phyloP scores from a whole-genome alignment of 2,888 invertebrate genomes.

The Meghimatium bilineatum region DNA sequence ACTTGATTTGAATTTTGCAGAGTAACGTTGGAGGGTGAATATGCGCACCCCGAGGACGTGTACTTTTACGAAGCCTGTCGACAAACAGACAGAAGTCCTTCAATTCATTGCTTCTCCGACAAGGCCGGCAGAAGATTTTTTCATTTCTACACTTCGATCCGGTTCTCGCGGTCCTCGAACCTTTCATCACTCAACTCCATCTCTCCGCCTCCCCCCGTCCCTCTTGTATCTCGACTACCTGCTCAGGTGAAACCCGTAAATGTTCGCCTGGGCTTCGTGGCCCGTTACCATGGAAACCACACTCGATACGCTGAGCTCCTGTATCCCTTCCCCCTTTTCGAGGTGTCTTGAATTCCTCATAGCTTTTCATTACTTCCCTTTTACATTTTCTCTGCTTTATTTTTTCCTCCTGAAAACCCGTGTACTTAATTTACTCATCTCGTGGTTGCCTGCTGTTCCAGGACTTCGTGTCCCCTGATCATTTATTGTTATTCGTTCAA shows the following conservation, averaged over 20 bases:
- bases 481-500: neutral
- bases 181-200: slow-evolving; percentile 36
- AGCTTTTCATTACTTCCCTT: neutral
- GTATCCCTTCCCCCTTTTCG: slow-evolving; percentile 23
- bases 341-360: slow-evolving; percentile 25
- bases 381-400: slow-evolving; percentile 16
- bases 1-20: too few species aligned
- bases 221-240: slow-evolving; percentile 30
- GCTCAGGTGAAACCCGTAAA: slow-evolving; percentile 47
- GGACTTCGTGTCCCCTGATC: slow-evolving; percentile 3
- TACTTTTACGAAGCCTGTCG: neutral
- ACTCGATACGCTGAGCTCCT: slow-evolving; percentile 50
- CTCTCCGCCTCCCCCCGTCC: neutral
- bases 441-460: slow-evolving; percentile 2
- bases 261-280: slow-evolving; percentile 40
- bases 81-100: neutral
- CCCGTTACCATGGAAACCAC: slow-evolving; percentile 54
- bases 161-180: slow-evolving; percentile 38
- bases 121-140: slow-evolving; percentile 7
- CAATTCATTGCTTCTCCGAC: slow-evolving; percentile 26
- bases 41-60: neutral
- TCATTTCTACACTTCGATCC: slow-evolving; percentile 43
- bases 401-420: neutral
- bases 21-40: too few species aligned
- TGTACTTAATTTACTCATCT: slow-evolving; percentile 18